Percentiles rank a stretch among this genome's conserved stretches.
These are phyloP conservation scores for Paramuricea clavata DNA, from an alignment of 92 coral and sea anemone species.

Conservation along the genomic window DNA sequence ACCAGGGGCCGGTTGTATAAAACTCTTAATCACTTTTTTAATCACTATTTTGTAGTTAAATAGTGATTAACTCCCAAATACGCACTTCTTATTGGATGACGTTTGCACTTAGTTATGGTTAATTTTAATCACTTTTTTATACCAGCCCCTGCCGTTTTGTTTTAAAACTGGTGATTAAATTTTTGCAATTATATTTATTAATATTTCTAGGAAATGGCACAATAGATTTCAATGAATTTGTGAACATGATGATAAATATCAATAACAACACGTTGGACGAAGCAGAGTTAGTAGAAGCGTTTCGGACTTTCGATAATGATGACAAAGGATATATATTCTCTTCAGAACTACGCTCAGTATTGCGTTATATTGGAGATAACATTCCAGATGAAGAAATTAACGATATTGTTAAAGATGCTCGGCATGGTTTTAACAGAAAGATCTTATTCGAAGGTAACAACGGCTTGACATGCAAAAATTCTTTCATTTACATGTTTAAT, in stretches of 20 bases:
- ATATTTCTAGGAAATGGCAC: slow-evolving; percentile 85
- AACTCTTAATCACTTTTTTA: too few relatives aligned
- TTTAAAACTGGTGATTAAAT: not conserved
- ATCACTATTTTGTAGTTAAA: too few relatives aligned
- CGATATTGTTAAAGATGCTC: slow-evolving; percentile 87
- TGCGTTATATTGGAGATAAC: slow-evolving; percentile 97
- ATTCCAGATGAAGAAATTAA: slow-evolving; percentile 98
- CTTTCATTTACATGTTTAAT: too few relatives aligned
- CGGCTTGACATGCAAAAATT: too few relatives aligned
- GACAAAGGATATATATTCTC: slow-evolving; percentile 98
- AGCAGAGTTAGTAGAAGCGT: slow-evolving; percentile 90
- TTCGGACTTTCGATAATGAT: slow-evolving; percentile 97
- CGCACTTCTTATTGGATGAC: too few relatives aligned
- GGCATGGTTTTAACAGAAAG: slow-evolving; percentile 88
- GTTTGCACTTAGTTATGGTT: too few relatives aligned
- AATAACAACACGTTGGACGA: slow-evolving; percentile 96
- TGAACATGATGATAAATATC: slow-evolving; percentile 99
- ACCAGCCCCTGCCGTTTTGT: not conserved
- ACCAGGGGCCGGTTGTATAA: too few relatives aligned
- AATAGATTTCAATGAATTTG: slow-evolving; percentile 96
- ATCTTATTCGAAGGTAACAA: slow-evolving; percentile 94
- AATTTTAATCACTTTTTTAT: too few relatives aligned
- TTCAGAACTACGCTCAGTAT: slow-evolving; percentile 92
- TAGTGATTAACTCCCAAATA: too few relatives aligned
- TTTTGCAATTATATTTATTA: not conserved